Evolutionary conservation across 2,888 invertebrate genomes (phyloP).

Genomic region (Nemapogon koenigi): DNA sequence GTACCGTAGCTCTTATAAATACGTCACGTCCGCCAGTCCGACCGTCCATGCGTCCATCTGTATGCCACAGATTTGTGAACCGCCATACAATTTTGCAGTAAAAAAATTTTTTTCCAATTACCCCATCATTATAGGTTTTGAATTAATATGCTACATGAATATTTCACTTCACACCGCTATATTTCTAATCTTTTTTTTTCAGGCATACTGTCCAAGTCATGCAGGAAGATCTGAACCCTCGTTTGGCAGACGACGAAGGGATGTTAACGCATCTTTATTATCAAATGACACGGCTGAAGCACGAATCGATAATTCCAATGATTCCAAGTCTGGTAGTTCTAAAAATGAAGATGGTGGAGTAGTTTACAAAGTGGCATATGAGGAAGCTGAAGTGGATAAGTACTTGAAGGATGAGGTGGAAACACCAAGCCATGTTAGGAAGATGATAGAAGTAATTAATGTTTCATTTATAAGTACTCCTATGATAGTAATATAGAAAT

Average conservation of each 20-base stretch:
- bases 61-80: too few species aligned
- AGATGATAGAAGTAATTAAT: conserved; percentile 90
- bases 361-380: conserved; percentile 45
- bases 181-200: conserved; percentile 14
- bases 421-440: conserved; percentile 80
- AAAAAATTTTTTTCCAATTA: too few species aligned
- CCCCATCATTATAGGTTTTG: too few species aligned
- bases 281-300: conserved; percentile 37
- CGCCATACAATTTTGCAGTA: too few species aligned
- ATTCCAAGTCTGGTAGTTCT: conserved; percentile 13
- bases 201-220: conserved; percentile 84
- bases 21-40: too few species aligned
- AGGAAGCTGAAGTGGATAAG: conserved; percentile 44
- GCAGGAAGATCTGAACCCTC: conserved; percentile 85
- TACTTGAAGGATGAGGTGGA: conserved; percentile 61
- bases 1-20: too few species aligned
- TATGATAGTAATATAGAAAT: too few species aligned
- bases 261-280: conserved; percentile 45
- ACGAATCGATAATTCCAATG: conserved; percentile 25
- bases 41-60: too few species aligned
- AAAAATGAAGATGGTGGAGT: conserved; percentile 26
- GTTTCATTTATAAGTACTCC: too few species aligned
- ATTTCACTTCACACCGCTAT: too few species aligned
- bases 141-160: too few species aligned
- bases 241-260: conserved; percentile 75